Evolutionary conservation across 2,888 invertebrate species (phyloP), one percentile per base, ranked within the genome.

Genomic region (Argyra leucocephala): DNA sequence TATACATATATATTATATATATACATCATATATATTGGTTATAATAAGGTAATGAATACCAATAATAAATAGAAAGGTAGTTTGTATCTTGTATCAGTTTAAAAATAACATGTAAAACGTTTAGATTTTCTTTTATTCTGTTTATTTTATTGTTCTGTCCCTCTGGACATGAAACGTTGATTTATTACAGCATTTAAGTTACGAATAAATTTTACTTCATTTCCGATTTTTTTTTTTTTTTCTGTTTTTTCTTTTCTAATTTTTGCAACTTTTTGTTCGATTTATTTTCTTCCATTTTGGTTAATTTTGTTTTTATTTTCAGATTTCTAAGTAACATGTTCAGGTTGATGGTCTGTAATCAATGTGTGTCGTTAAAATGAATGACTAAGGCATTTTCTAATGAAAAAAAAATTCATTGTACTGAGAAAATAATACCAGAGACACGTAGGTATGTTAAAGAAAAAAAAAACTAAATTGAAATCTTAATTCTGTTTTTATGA

Each of bases 311-410:
- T 48, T 48, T 37, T 26, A 26, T 37, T 37, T 37, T 37, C 7
- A 9, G 3, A 26, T 26, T 26, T 31, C n/a, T 15, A 48, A 48
- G n/a, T 48, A 48, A 48, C 9, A 48, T 48, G 48, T n/a, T 48
- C 48, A 5, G n/a, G 48, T 48, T 48, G 48, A 48, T 48, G 48
- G 48, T 48, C 48, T 48, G 18, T 48, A 48, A 48, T 48, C 48
- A 48, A 48, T 48, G 48, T 48, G 2, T 59, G 23, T 23, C 59
- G 22, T 59, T 59, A 59, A 59, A 59, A 59, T 18, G 59, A 59
- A 59, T 59, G 59, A 59, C 59, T 59, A 59, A 59, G 59, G 59
- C 15, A 59, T 23, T 48, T 48, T 48, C 12, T n/a, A 12, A 31
- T n/a, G 31, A 31, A 31, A 26, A 31, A 10, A 31, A 12, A 31